Evolutionary conservation across 2,113 vertebrate species (phyloP).

Genomic region (Dryoscopus gambensis): DNA sequence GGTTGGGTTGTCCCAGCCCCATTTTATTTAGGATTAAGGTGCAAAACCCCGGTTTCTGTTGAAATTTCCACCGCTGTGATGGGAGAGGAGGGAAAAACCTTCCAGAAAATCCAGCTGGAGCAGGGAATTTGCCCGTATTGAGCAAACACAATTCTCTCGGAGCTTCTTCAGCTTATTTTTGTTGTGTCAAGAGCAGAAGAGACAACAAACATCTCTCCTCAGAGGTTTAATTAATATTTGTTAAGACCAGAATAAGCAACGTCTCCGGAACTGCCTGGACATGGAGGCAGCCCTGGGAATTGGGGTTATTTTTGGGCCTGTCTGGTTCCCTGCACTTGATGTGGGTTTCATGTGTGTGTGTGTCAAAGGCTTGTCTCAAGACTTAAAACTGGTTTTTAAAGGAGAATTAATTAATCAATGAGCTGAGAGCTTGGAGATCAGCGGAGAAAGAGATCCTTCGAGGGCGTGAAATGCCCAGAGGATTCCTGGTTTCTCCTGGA

Average conservation of each 20-base stretch:
- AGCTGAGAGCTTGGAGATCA: not conserved
- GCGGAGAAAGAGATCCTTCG: not conserved
- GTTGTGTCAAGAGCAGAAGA: not conserved
- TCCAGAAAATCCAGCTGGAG: not conserved
- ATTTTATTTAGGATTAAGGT: not conserved
- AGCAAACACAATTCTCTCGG: not conserved
- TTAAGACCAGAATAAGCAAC: not conserved
- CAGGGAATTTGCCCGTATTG: not conserved
- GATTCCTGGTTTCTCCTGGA: not conserved
- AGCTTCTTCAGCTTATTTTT: not conserved
- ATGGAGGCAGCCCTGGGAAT: not conserved
- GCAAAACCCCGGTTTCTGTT: not conserved
- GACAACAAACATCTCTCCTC: constrained; percentile 12
- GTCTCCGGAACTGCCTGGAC: not conserved
- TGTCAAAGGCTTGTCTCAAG: not conserved
- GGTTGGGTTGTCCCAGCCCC: fast-evolving
- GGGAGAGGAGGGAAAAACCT: not conserved
- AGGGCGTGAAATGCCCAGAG: not conserved
- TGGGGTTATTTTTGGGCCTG: constrained; percentile 6
- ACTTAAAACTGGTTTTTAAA: not conserved
- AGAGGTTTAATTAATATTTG: constrained; percentile 22
- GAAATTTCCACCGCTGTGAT: not conserved
- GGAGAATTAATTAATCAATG: not conserved
- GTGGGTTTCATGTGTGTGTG: not conserved
- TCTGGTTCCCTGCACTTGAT: constrained; percentile 2